phyloP scores from a whole-genome alignment of 2,113 vertebrate species.

The Phodopus roborovskii region DNA sequence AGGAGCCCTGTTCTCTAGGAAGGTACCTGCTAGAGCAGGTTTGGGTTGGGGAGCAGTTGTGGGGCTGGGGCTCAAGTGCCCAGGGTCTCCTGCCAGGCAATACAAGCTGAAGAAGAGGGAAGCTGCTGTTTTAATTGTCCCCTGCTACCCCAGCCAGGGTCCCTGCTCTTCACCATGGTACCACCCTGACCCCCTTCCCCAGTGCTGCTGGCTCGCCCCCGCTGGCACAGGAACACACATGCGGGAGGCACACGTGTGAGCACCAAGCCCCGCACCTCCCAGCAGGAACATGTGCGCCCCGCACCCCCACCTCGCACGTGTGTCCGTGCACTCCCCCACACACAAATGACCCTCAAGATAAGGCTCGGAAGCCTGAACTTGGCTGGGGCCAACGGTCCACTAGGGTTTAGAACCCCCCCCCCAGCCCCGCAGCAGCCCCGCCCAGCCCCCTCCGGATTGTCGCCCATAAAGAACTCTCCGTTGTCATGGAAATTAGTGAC shows the following conservation, averaged over 20 bases:
- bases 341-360: not conserved
- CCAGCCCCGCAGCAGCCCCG: constrained; percentile 67
- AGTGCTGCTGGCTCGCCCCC: constrained; percentile 76
- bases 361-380: not conserved
- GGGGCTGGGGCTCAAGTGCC: not conserved
- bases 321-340: not conserved
- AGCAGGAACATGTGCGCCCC: constrained; percentile 70
- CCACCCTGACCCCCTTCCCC: constrained; percentile 77
- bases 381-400: not conserved
- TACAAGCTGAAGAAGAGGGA: constrained; percentile 19
- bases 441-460: constrained; percentile 77
- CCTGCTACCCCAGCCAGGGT: not conserved
- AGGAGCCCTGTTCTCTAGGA: constrained; percentile 18
- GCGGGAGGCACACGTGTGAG: constrained; percentile 81
- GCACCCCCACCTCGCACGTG: constrained; percentile 65
- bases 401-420: constrained; percentile 54
- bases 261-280: constrained; percentile 73
- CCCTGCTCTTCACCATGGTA: not conserved
- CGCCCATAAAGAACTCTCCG: constrained; percentile 79
- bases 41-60: constrained; percentile 30
- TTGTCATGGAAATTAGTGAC: constrained; percentile 85
- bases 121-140: not conserved
- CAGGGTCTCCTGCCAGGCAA: constrained; percentile 59
- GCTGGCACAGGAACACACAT: constrained; percentile 78
- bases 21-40: constrained; percentile 18